Evolutionary conservation across 1,140 invertebrate genomes (phyloP).

Genomic region (Bombus confusus): DNA sequence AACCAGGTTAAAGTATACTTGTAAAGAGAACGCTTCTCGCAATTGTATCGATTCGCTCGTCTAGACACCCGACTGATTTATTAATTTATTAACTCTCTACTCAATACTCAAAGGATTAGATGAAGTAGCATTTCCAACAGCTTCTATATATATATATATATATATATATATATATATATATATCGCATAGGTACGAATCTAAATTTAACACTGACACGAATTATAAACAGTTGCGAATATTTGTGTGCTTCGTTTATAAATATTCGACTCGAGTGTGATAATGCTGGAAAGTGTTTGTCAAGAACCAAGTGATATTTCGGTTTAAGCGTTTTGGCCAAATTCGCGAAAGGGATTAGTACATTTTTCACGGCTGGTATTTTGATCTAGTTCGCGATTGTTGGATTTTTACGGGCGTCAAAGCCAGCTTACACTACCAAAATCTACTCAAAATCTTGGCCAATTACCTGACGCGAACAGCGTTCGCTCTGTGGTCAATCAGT

Average conservation of each 20-base stretch:
- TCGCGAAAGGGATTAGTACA: not conserved
- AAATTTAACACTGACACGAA: too few species aligned
- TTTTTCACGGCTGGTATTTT: not conserved
- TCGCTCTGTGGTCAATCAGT: not conserved
- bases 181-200: not conserved
- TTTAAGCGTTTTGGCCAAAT: too few species aligned
- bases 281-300: too few species aligned
- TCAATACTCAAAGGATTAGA: not conserved
- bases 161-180: too few species aligned
- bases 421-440: not conserved
- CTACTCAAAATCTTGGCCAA: not conserved
- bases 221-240: too few species aligned
- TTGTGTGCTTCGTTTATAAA: too few species aligned
- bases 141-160: too few species aligned
- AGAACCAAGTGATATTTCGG: too few species aligned
- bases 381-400: not conserved
- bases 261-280: too few species aligned
- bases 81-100: not conserved
- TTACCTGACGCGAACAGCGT: not conserved
- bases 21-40: not conserved
- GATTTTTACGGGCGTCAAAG: not conserved
- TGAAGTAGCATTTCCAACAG: fast-evolving
- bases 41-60: not conserved
- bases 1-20: not conserved
- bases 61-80: not conserved